Evolutionary conservation across 2,113 vertebrate genomes (phyloP).

Genomic region (Phrynosoma blainvillii): DNA sequence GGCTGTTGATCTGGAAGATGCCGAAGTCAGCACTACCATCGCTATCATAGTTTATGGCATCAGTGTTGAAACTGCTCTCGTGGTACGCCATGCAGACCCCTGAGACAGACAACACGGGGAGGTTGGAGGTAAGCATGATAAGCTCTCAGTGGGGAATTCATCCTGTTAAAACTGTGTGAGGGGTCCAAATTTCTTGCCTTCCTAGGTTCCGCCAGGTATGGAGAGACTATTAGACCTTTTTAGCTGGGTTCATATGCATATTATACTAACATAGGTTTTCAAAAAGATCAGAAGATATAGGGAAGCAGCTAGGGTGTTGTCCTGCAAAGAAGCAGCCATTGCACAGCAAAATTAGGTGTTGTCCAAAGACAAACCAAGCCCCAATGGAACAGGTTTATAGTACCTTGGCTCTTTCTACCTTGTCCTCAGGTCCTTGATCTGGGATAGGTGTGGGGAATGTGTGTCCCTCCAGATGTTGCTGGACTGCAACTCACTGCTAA

Average conservation of each 20-base stretch:
- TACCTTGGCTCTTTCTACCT: not conserved
- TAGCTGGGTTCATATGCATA: not conserved
- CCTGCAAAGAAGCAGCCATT: not conserved
- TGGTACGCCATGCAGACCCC: constrained; percentile 52
- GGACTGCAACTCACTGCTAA: too few species aligned
- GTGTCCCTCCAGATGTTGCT: not conserved
- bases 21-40: constrained; percentile 57
- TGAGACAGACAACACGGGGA: not conserved
- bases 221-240: not conserved
- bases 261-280: not conserved
- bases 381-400: too few species aligned
- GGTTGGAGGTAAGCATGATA: not conserved
- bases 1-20: constrained; percentile 68
- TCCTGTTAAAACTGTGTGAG: too few species aligned
- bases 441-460: too few species aligned
- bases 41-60: constrained; percentile 18
- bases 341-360: not conserved
- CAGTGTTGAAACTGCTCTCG: constrained; percentile 52
- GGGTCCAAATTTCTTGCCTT: too few species aligned
- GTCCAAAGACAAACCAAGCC: not conserved
- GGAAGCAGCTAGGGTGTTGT: too few species aligned
- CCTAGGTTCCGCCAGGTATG: too few species aligned
- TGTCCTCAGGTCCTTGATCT: not conserved
- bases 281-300: not conserved
- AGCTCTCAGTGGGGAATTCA: too few species aligned